A percentile compares a stretch with the other conserved stretches of the same genome.
phyloP scores from a whole-genome alignment of 2,113 vertebrate genomes.

The Petroica traversi region DNA sequence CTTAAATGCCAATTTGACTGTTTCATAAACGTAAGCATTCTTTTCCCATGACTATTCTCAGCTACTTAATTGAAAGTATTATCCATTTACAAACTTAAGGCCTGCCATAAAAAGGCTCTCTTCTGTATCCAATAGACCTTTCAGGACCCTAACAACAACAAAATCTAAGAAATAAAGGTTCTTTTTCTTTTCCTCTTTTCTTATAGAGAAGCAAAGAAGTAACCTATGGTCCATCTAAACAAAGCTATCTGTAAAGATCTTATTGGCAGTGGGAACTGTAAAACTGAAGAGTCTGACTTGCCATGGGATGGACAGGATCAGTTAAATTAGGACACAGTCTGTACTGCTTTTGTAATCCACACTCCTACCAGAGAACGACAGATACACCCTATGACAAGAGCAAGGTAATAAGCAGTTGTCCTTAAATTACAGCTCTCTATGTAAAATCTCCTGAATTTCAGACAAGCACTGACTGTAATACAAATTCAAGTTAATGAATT shows the following conservation, averaged over 20 bases:
- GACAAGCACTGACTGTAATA: slow-evolving; percentile 60
- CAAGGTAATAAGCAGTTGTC: slow-evolving; percentile 50
- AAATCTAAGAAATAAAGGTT: slow-evolving; percentile 78
- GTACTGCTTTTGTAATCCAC: slow-evolving; percentile 49
- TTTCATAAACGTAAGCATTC: slow-evolving; percentile 84
- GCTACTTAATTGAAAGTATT: slow-evolving; percentile 78
- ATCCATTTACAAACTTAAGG: slow-evolving; percentile 79
- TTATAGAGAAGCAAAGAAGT: slow-evolving; percentile 62
- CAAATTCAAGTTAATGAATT: slow-evolving; percentile 66
- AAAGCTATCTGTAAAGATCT: slow-evolving; percentile 64
- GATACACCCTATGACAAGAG: slow-evolving; percentile 45
- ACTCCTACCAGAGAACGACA: background rate
- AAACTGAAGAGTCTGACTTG: slow-evolving; percentile 60
- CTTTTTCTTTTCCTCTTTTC: background rate
- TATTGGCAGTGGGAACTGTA: slow-evolving; percentile 34
- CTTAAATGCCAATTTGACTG: slow-evolving; percentile 82
- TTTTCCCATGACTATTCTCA: slow-evolving; percentile 76
- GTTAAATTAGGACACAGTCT: slow-evolving; percentile 42
- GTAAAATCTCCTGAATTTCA: slow-evolving; percentile 59
- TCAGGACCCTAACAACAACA: slow-evolving; percentile 74
- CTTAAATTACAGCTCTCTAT: slow-evolving; percentile 56
- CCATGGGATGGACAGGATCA: slow-evolving; percentile 52
- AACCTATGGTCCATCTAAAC: slow-evolving; percentile 45
- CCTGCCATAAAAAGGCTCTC: slow-evolving; percentile 76
- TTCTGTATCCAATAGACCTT: slow-evolving; percentile 73